Evolutionary conservation across 2,113 vertebrate species (phyloP).

Genomic region (Otocyon megalotis): DNA sequence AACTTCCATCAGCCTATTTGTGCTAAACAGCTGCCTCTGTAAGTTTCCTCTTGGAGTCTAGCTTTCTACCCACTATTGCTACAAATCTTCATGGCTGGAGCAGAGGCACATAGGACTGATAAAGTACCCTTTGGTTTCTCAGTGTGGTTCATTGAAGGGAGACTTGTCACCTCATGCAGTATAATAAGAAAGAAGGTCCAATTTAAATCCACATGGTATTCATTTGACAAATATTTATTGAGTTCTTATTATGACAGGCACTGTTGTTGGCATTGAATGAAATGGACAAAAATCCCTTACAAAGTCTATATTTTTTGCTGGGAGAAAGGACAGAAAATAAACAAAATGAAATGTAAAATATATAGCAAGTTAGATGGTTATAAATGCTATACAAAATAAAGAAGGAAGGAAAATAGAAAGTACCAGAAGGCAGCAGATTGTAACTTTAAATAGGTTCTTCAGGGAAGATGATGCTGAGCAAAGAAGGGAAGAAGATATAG

Average conservation of each 20-base stretch:
- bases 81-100: not conserved
- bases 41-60: not conserved
- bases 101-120: not conserved
- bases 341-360: conserved; percentile 42
- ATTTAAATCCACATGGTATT: not conserved
- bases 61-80: not conserved
- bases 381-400: conserved; percentile 62
- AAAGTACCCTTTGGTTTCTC: not conserved
- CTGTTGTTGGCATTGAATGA: not conserved
- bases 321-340: conserved; percentile 14
- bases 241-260: not conserved
- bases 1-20: not conserved
- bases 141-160: conserved; percentile 18
- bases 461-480: not conserved
- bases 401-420: conserved; percentile 70
- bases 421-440: conserved; percentile 67
- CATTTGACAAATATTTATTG: not conserved
- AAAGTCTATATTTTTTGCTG: not conserved
- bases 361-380: conserved; percentile 11
- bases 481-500: not conserved
- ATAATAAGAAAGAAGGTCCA: not conserved
- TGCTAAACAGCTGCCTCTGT: not conserved
- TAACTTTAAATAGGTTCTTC: conserved; percentile 47
- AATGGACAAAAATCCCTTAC: not conserved
- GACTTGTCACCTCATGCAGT: not conserved